Evolutionary conservation across 2,113 vertebrate genomes (phyloP).

Genomic region (Paralichthys olivaceus): DNA sequence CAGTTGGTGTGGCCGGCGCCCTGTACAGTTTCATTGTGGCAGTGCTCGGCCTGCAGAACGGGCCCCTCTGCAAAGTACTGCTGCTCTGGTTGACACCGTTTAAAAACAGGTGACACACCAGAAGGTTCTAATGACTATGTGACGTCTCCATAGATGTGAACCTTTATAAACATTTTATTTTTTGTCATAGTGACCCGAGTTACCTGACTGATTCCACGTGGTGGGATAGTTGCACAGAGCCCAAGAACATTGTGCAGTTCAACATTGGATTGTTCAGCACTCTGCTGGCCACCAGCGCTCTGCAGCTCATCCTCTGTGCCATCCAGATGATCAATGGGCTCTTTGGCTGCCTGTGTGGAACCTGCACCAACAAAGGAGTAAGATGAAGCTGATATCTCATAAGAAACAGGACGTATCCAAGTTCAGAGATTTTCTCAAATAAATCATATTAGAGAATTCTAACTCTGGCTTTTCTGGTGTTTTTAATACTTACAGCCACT

Average conservation of each 20-base stretch:
- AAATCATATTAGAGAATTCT: not conserved
- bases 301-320: conserved; percentile 79
- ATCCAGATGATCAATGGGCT: conserved; percentile 83
- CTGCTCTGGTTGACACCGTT: conserved; percentile 71
- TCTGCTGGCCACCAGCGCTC: conserved; percentile 65
- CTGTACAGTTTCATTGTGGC: conserved; percentile 81
- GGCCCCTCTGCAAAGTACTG: conserved; percentile 62
- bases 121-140: not conserved
- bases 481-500: conserved; percentile 28
- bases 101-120: conserved; percentile 66
- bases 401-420: not conserved
- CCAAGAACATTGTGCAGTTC: conserved; percentile 76
- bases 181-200: conserved; percentile 26
- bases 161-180: not conserved
- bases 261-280: conserved; percentile 79
- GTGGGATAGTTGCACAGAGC: conserved; percentile 64
- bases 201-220: conserved; percentile 65
- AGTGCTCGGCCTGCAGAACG: conserved; percentile 77
- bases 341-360: conserved; percentile 82
- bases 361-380: conserved; percentile 75
- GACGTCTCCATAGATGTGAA: accelerated
- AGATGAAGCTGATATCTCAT: not conserved
- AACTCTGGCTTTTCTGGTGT: not conserved
- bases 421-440: not conserved
- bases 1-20: conserved; percentile 77